Conservation (phyloP, 2,888 invertebrate genomes). For the Sinodicranocentrus sp. region DNA sequence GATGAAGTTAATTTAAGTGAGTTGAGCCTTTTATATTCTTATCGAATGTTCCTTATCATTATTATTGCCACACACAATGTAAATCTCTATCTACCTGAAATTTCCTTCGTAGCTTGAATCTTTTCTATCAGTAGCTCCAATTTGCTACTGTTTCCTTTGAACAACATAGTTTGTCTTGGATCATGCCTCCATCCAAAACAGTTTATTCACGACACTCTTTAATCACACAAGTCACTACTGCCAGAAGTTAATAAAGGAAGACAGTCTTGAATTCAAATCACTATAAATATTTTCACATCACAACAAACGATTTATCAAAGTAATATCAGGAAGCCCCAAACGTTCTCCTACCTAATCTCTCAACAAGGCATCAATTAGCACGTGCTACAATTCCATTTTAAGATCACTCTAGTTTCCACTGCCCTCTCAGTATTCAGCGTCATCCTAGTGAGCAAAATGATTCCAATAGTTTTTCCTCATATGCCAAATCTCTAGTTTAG, state of each 20-base stretch:
- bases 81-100: too few species aligned
- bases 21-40: too few species aligned
- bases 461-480: too few species aligned
- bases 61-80: too few species aligned
- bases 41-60: too few species aligned
- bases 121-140: conserved; percentile 91
- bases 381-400: too few species aligned
- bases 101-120: conserved; percentile 91
- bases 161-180: conserved; percentile 83
- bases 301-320: not conserved
- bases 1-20: too few species aligned
- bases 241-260: too few species aligned
- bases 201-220: not conserved
- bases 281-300: conserved; percentile 1
- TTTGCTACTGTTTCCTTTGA: conserved; percentile 91
- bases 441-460: too few species aligned
- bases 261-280: conserved; percentile 28
- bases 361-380: not conserved
- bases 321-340: conserved; percentile 52
- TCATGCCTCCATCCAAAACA: conserved; percentile 26
- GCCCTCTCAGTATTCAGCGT: too few species aligned
- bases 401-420: too few species aligned
- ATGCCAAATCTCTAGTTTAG: too few species aligned
- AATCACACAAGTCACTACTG: conserved; percentile 2
- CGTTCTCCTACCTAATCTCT: not conserved